These are phyloP conservation scores for Gadus chalcogrammus DNA, from an alignment of 2,113 vertebrate species.

Conservation along the genomic window DNA sequence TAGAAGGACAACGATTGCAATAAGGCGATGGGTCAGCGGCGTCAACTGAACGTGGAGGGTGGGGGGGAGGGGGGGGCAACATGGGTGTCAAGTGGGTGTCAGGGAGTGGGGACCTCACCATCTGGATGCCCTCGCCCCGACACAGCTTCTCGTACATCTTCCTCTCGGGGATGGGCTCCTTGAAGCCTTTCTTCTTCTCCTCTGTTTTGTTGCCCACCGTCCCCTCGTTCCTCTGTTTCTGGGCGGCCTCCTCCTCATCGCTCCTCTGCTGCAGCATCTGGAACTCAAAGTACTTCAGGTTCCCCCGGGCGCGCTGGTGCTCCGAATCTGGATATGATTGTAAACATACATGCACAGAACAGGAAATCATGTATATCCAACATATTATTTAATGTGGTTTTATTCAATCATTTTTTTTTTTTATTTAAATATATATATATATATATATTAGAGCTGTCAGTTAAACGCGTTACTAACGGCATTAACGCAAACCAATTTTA, in stretches of 20 bases:
- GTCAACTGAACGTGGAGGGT: too few relatives aligned
- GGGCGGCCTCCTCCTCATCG: constrained; percentile 42
- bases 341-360: background rate
- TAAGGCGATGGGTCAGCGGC: too few relatives aligned
- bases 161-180: constrained; percentile 85
- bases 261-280: constrained; percentile 91
- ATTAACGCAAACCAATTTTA: too few relatives aligned
- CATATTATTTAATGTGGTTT: background rate
- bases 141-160: constrained; percentile 98
- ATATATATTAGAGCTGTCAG: too few relatives aligned
- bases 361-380: background rate
- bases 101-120: constrained; percentile 73
- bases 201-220: constrained; percentile 43
- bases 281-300: constrained; percentile 93
- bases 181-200: constrained; percentile 67
- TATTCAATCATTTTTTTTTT: background rate
- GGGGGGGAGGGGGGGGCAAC: too few relatives aligned
- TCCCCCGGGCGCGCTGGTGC: constrained; percentile 93
- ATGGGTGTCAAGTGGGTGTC: too few relatives aligned
- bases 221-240: constrained; percentile 43
- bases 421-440: background rate
- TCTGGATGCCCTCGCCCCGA: constrained; percentile 89
- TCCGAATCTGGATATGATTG: constrained; percentile 79
- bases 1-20: background rate
- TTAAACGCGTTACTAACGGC: too few relatives aligned